Evolutionary conservation across 2,888 invertebrate species (phyloP), one percentile per base, ranked within the genome.

Genomic region (Drosophila maculinotata): DNA sequence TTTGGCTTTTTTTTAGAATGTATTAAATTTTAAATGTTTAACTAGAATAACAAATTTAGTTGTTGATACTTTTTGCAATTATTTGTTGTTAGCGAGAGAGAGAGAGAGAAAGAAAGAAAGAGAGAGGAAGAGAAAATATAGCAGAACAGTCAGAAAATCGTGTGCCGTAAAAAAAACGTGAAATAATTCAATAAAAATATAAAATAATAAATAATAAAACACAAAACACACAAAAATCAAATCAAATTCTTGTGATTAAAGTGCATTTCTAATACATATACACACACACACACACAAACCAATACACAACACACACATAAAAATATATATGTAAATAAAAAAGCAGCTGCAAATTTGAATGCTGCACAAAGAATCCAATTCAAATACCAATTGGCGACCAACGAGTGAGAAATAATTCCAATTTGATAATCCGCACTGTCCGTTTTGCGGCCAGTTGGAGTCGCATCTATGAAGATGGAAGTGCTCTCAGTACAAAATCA

Each of bases 401-500:
- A 42, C 56, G 59, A 68, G 74, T 62, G 75, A 58, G 38, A 30
- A 17, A 65, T n/a, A 71, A 60, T 72, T 66, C 76, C 58, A 45
- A 57, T 66, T 57, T 14, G 73, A 53, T 12, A 17, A 20, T 26
- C 2, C 23, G 45, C 64, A 41, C 59, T 45, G 49, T 53, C 53
- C 49, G 49, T 58, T n/a, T 38, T 53, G 42, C 59, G 66, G 14
- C 20, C 20, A 35, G 47, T 41, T 14, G 48, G 47, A 35, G 52
- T 45, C 70, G 41, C 51, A 41, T 70, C 69, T 59, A 91, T 91
- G 91, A 94, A 93, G 92, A 96, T 96, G 96, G 96, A 96, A 93
- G 94, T 96, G 92, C 93, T 96, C 92, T 94, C 95, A 91, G 94
- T 95, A 91, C 94, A 94, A 92, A 95, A 94, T 93, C 94, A 94